Percentiles rank a stretch among this genome's conserved stretches.
Conservation (phyloP, 2,113 vertebrate genomes). For the Podarcis raffonei region DNA sequence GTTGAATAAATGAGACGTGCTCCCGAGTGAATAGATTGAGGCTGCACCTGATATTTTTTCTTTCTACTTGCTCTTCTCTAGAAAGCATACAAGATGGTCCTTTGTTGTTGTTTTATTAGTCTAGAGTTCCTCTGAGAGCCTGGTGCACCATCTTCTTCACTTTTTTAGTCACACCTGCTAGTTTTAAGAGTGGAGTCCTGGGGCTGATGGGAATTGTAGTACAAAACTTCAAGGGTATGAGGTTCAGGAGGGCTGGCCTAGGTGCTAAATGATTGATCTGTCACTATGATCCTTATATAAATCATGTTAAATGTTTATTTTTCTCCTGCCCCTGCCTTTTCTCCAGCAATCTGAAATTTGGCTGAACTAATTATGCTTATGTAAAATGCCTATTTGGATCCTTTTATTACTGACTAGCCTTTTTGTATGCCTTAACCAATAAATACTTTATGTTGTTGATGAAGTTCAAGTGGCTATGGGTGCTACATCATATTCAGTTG, state of each 20-base stretch:
- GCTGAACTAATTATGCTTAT: neutral
- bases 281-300: no score
- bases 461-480: neutral
- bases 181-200: no score
- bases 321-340: neutral
- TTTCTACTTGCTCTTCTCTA: neutral
- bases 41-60: neutral
- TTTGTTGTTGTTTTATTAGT: neutral
- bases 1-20: neutral
- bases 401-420: neutral
- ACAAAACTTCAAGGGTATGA: no score
- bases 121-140: neutral
- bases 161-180: neutral
- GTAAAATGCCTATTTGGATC: neutral
- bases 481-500: neutral
- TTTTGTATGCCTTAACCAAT: constrained; percentile 48
- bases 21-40: neutral
- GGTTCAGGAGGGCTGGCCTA: neutral
- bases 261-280: neutral
- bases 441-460: constrained; percentile 18
- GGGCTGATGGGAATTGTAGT: no score
- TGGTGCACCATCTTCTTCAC: neutral
- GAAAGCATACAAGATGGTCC: neutral
- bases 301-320: accelerated
- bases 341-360: neutral